Percentiles rank a stretch among this genome's conserved stretches.
phyloP scores from a whole-genome alignment of 2,113 vertebrate species.

The Nansenia antarctica region DNA sequence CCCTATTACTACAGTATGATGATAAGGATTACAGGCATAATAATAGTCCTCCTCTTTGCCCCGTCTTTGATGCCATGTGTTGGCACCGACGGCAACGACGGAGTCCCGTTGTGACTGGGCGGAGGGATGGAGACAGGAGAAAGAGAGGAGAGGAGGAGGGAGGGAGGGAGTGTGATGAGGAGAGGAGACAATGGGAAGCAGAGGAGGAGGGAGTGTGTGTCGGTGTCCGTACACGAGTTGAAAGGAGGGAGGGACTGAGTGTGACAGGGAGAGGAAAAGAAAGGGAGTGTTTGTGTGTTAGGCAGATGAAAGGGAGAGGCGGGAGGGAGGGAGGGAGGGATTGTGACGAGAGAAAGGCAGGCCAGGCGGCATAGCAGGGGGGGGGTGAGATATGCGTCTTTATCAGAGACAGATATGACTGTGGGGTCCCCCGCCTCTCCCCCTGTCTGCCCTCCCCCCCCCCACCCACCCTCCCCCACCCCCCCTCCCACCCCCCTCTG shows the following conservation, averaged over 20 bases:
- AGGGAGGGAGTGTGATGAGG: not conserved
- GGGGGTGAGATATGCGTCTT: slow-evolving; percentile 3
- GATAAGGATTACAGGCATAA: too few relatives aligned
- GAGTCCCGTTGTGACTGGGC: not conserved
- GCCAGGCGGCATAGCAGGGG: not conserved
- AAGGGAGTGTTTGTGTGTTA: not conserved
- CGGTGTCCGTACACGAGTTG: not conserved
- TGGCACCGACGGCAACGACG: not conserved
- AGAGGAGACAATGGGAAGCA: not conserved
- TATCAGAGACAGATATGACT: slow-evolving; percentile 19
- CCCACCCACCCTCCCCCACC: not conserved
- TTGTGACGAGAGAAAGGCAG: not conserved
- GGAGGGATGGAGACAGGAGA: not conserved
- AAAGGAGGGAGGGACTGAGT: not conserved
- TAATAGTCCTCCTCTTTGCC: not conserved
- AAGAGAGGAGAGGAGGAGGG: not conserved
- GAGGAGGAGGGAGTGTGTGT: not conserved
- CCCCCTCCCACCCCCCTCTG: not conserved
- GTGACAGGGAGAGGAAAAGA: not conserved
- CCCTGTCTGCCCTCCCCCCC: not conserved
- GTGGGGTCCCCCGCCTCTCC: not conserved
- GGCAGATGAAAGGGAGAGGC: not conserved
- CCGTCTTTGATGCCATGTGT: not conserved
- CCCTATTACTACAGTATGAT: too few relatives aligned
- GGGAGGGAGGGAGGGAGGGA: not conserved